Evolutionary conservation across 1,140 invertebrate genomes (phyloP).

Genomic region (Coelopa frigida): DNA sequence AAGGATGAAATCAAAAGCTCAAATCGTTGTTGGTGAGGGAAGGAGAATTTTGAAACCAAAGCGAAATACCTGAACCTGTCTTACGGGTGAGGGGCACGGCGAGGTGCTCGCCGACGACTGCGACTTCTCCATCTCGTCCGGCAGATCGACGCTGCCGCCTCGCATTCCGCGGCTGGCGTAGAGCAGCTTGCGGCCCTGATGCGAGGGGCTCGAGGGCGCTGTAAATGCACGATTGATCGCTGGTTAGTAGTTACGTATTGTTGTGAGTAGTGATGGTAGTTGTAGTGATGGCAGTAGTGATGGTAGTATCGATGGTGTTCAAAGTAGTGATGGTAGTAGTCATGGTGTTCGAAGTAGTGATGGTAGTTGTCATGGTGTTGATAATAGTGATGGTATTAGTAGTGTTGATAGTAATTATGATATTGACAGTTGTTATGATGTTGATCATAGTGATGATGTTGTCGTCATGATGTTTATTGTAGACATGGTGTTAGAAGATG

Average conservation of each 20-base stretch:
- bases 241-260: background rate
- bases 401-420: background rate
- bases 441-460: too few species aligned
- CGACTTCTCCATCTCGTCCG: slow-evolving; percentile 86
- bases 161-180: slow-evolving; percentile 67
- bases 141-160: slow-evolving; percentile 86
- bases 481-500: too few species aligned
- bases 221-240: slow-evolving; percentile 33
- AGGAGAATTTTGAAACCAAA: slow-evolving; percentile 6
- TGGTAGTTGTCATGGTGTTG: too few species aligned
- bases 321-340: background rate
- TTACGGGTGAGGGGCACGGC: slow-evolving; percentile 80
- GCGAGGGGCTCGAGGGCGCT: slow-evolving; percentile 82
- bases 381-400: too few species aligned
- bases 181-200: slow-evolving; percentile 66
- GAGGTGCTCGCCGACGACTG: slow-evolving; percentile 85
- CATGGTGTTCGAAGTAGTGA: background rate
- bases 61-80: slow-evolving; percentile 46
- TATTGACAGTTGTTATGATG: too few species aligned
- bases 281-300: background rate
- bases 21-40: background rate
- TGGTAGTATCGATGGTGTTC: background rate
- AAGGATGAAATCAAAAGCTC: background rate
- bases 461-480: too few species aligned
- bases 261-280: too few species aligned